phyloP scores from a whole-genome alignment of 2,797 vertebrate species.

The Melanotaenia pygmaea region DNA sequence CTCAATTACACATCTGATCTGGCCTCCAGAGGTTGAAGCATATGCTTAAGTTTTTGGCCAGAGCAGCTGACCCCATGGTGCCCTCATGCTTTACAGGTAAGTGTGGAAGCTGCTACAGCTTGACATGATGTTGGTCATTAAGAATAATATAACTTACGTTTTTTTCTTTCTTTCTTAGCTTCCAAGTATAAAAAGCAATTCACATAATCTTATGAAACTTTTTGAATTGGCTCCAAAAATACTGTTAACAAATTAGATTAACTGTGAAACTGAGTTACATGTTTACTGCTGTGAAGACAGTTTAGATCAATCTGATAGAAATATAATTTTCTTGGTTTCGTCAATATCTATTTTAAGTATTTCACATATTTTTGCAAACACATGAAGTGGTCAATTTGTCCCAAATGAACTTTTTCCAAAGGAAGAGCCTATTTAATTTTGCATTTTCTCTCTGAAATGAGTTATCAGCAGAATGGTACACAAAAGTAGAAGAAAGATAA shows the following conservation, averaged over 20 bases:
- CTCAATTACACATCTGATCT: slow-evolving; percentile 65
- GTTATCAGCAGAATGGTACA: not conserved
- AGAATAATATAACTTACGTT: not conserved
- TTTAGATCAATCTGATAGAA: slow-evolving; percentile 17
- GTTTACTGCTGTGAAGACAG: slow-evolving; percentile 19
- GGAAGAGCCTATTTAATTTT: not conserved
- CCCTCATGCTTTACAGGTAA: slow-evolving; percentile 53
- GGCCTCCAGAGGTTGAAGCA: slow-evolving; percentile 60
- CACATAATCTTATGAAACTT: not conserved
- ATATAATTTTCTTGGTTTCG: not conserved
- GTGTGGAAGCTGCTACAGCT: slow-evolving; percentile 11
- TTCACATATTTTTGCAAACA: not conserved
- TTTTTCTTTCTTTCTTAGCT: not conserved
- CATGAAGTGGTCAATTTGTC: not conserved
- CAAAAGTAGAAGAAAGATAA: too few species aligned
- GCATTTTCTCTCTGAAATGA: too few species aligned
- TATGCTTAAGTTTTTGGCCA: slow-evolving; percentile 57
- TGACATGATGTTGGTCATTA: slow-evolving; percentile 13
- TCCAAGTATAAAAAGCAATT: not conserved
- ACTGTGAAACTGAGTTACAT: slow-evolving; percentile 29
- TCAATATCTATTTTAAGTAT: not conserved
- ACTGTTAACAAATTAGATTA: slow-evolving; percentile 1
- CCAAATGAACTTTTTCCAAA: slow-evolving; percentile 10
- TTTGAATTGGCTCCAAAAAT: not conserved
- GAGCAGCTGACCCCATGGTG: slow-evolving; percentile 47